Percentiles rank a stretch among this genome's conserved stretches.
Evolutionary conservation across 1,140 invertebrate species (phyloP).

Genomic region (Rhopalosiphum maidis): DNA sequence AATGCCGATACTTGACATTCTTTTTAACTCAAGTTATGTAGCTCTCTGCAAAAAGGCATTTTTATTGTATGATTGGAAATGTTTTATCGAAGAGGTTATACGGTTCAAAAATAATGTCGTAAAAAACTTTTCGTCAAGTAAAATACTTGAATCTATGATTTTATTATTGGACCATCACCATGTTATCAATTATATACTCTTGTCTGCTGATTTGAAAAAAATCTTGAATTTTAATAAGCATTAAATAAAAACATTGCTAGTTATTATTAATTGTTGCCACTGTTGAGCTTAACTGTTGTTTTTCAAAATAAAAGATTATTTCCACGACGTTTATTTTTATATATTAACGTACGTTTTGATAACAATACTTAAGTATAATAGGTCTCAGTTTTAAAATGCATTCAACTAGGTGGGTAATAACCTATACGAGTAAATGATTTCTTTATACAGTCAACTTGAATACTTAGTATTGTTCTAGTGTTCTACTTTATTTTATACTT

Average conservation of each 20-base stretch:
- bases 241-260: not conserved
- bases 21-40: not conserved
- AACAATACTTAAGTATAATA: not conserved
- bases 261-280: not conserved
- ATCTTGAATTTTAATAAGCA: not conserved
- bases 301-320: not conserved
- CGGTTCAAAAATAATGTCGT: not conserved
- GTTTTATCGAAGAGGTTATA: not conserved
- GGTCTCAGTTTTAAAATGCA: not conserved
- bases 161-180: not conserved
- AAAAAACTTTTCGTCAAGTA: constrained; percentile 3
- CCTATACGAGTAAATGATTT: not conserved
- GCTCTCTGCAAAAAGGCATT: not conserved
- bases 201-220: not conserved
- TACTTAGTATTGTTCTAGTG: not conserved
- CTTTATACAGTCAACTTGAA: not conserved
- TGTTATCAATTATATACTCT: not conserved
- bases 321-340: not conserved
- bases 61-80: not conserved
- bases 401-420: not conserved
- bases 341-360: not conserved
- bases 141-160: not conserved
- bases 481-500: not conserved
- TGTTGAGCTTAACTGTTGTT: not conserved
- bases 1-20: not conserved